Base-by-base conservation (phyloP, 2,113 vertebrate species). In the Pseudois nayaur region DNA sequence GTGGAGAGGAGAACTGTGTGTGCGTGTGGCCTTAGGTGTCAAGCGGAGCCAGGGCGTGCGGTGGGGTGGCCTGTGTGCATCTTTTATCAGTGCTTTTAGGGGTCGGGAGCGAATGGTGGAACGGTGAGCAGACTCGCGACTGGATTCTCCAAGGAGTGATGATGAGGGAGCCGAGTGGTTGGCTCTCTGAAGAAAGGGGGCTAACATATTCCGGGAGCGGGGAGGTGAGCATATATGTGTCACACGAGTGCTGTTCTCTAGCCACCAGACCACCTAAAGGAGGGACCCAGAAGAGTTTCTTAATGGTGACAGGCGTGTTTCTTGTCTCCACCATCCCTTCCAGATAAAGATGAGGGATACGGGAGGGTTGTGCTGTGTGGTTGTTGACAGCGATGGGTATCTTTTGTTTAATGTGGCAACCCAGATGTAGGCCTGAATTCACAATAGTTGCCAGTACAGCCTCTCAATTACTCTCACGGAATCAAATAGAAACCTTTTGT, bases 381-480 rank as follows among this genome's bases (percentile, higher is more conserved):
- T 96, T 96, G 96, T 97, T 97, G 94, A 98, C 97, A 93, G 96
- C 76, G 45, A 94, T 12, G 67, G 87, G 54, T 92, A 85, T 96
- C 97, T 98, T 98, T 98, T 98, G 97, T 98, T 97, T 97, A 93
- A 97, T 83, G 74, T 95, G 97, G 87, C 93, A 67, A 92, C 91
- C 94, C 95, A 95, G 92, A 91, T 96, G 87, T 76, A 98, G 97
- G 96, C 96, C 97, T 95, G 94, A 91, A 96, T 97, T 97, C 94
- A 94, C 95, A 83, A 16, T 87, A 89, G 83, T 96, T 98, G 81
- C 90, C 93, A 91, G 60, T 27, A 45, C 31, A 76, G 78, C 45
- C 78, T 71, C 92, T 90, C 95, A 50, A 0, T 97, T 96, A 87
- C 93, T 96, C 59, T 79, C 59, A 45, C 62, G 95, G 89, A 96